A percentile compares a stretch with the other conserved stretches of the same genome.
Evolutionary conservation across 2,113 vertebrate genomes (phyloP).

Genomic region (Callopanchax toddi): DNA sequence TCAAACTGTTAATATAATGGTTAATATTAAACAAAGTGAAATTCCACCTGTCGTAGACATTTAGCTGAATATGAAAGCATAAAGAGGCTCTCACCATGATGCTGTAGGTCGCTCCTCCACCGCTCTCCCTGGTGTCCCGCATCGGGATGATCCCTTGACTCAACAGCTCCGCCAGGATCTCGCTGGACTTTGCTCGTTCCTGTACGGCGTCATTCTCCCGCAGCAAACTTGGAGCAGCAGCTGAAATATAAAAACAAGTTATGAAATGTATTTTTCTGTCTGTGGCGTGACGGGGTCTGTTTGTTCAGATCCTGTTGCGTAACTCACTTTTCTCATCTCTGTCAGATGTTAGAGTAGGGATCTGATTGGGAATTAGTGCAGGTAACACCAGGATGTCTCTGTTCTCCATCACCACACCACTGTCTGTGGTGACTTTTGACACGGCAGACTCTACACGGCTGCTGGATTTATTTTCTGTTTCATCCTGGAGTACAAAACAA

Average conservation of each 20-base stretch:
- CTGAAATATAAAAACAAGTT: background rate
- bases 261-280: background rate
- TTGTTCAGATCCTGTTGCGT: background rate
- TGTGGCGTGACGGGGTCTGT: background rate
- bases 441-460: slow-evolving; percentile 75
- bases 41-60: no score
- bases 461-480: slow-evolving; percentile 44
- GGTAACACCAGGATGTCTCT: slow-evolving; percentile 44
- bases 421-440: slow-evolving; percentile 79
- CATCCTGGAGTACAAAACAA: slow-evolving; percentile 39
- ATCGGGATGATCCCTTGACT: slow-evolving; percentile 84
- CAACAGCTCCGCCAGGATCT: slow-evolving; percentile 86
- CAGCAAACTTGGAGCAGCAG: slow-evolving; percentile 35
- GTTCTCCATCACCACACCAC: slow-evolving; percentile 76
- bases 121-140: slow-evolving; percentile 55
- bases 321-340: slow-evolving; percentile 9
- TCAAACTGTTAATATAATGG: background rate
- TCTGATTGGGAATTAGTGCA: slow-evolving; percentile 47
- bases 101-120: slow-evolving; percentile 65
- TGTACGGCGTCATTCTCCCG: slow-evolving; percentile 38
- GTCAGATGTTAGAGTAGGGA: slow-evolving; percentile 46
- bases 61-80: no score
- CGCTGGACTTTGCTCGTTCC: slow-evolving; percentile 79
- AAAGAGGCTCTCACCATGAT: slow-evolving; percentile 74
- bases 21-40: no score